These are phyloP conservation scores for Gila orcuttii DNA, from an alignment of 2,113 vertebrate species.

Conservation along the genomic window DNA sequence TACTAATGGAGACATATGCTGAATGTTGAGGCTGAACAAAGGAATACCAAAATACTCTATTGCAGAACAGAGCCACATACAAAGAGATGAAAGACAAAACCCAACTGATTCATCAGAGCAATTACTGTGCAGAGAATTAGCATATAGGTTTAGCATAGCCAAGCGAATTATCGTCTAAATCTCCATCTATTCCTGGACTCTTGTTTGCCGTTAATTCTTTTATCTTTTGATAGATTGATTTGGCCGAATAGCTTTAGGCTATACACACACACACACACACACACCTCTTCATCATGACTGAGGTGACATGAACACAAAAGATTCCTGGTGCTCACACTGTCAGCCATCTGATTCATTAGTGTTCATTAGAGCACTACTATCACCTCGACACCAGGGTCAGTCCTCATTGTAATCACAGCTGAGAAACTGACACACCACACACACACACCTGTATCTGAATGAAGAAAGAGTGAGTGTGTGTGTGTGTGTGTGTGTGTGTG, in stretches of 20 bases:
- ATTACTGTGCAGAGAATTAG: conserved; percentile 24
- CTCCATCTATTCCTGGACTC: conserved; percentile 11
- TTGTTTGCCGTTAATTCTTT: background rate
- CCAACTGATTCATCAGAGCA: conserved; percentile 27
- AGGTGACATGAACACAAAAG: conserved; percentile 33
- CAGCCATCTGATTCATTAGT: conserved; percentile 32
- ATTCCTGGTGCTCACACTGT: conserved; percentile 33
- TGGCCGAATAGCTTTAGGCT: conserved; percentile 24
- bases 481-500: background rate
- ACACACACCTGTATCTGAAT: conserved; percentile 29
- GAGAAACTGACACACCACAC: conserved; percentile 1
- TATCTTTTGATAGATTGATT: conserved; percentile 27
- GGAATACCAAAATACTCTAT: background rate
- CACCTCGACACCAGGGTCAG: conserved; percentile 13
- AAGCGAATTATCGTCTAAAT: background rate
- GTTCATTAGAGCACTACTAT: conserved; percentile 33
- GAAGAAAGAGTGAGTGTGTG: background rate
- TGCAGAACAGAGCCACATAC: background rate
- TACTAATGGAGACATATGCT: conserved; percentile 18
- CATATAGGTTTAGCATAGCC: conserved; percentile 16
- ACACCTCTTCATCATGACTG: conserved; percentile 39
- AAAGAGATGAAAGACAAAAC: conserved; percentile 31
- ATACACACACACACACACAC: conserved; percentile 6
- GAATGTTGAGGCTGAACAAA: conserved; percentile 9
- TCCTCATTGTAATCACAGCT: conserved; percentile 1